phyloP scores from a whole-genome alignment of 1,140 invertebrate species.

The Solenopsis fugax region DNA sequence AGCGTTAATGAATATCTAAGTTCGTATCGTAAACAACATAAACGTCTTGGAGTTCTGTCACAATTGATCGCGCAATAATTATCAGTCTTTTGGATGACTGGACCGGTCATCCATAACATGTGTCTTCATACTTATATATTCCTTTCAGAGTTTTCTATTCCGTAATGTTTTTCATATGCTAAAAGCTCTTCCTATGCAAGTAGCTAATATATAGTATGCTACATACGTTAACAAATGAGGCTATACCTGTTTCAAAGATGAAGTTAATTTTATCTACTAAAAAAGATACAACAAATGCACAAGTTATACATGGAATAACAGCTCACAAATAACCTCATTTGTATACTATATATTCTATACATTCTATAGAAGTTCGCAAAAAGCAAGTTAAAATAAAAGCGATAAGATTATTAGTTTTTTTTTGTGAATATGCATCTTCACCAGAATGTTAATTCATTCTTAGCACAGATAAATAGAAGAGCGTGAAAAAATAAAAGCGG shows the following conservation, averaged over 20 bases:
- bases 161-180: slow-evolving; percentile 64
- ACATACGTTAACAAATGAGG: slow-evolving; percentile 65
- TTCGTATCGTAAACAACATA: slow-evolving; percentile 57
- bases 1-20: slow-evolving; percentile 68
- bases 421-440: slow-evolving; percentile 47
- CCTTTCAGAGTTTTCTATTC: slow-evolving; percentile 43
- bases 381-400: slow-evolving; percentile 71
- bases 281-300: background rate
- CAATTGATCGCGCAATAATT: slow-evolving; percentile 9
- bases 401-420: slow-evolving; percentile 33
- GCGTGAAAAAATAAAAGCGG: slow-evolving; percentile 65
- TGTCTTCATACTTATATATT: slow-evolving; percentile 51
- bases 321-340: slow-evolving; percentile 61
- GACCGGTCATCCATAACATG: slow-evolving; percentile 34
- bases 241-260: slow-evolving; percentile 37
- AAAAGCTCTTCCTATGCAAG: slow-evolving; percentile 72
- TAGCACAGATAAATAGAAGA: slow-evolving; percentile 64
- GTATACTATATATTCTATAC: slow-evolving; percentile 29
- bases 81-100: slow-evolving; percentile 44
- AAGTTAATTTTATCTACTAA: slow-evolving; percentile 27
- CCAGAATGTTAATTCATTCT: slow-evolving; percentile 63
- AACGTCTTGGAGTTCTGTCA: background rate
- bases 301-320: background rate
- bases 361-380: slow-evolving; percentile 55
- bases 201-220: slow-evolving; percentile 68